A percentile compares a stretch with the other conserved stretches of the same genome.
phyloP scores from a whole-genome alignment of 2,113 vertebrate species.

The Zosterops pallidus region DNA sequence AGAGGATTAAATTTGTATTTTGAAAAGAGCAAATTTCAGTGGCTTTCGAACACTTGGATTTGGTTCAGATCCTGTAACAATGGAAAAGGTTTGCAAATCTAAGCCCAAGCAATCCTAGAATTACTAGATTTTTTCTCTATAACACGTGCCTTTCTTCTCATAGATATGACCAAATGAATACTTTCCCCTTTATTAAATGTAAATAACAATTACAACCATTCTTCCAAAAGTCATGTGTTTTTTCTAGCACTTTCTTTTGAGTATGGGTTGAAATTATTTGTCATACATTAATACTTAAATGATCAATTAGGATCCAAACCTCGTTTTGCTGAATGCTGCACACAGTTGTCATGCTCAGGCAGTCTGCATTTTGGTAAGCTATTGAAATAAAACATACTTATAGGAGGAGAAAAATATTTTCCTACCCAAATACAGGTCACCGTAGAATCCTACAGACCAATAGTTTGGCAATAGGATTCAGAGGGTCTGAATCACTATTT shows the following conservation, averaged over 20 bases:
- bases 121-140: neutral
- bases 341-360: neutral
- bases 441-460: neutral
- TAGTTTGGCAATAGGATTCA: neutral
- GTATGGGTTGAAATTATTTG: neutral
- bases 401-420: neutral
- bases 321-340: neutral
- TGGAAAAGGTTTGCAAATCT: neutral
- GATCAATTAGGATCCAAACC: neutral
- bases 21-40: neutral
- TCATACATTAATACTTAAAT: neutral
- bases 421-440: neutral
- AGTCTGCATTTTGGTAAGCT: neutral
- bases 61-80: neutral
- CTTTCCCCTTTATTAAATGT: neutral
- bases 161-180: neutral
- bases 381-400: neutral
- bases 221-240: neutral
- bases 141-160: neutral
- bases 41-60: neutral
- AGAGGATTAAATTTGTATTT: neutral
- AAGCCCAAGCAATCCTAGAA: neutral
- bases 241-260: neutral
- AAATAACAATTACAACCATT: neutral
- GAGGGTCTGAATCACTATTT: neutral